A percentile compares a stretch with the other conserved stretches of the same genome.
phyloP scores from a whole-genome alignment of 2,113 vertebrate species.

The Tragelaphus scriptus region DNA sequence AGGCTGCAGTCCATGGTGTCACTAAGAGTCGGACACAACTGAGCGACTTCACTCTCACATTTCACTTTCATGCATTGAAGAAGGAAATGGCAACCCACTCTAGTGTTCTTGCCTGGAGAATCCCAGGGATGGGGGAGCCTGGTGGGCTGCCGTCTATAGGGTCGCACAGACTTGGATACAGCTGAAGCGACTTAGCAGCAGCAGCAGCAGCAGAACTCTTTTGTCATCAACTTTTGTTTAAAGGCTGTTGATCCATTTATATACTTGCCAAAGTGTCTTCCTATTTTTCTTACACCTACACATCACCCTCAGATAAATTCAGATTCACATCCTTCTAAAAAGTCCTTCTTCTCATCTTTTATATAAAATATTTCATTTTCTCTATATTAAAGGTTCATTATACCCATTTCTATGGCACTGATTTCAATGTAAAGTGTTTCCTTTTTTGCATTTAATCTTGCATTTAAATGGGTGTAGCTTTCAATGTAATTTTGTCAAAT shows the following conservation, averaged over 20 bases:
- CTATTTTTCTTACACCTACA: neutral
- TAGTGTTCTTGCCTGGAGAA: too few relatives aligned
- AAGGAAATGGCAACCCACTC: too few relatives aligned
- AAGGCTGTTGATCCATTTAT: neutral
- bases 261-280: neutral
- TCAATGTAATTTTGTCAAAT: neutral
- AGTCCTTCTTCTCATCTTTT: neutral
- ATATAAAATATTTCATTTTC: neutral
- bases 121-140: too few relatives aligned
- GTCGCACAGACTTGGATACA: too few relatives aligned
- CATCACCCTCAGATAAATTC: neutral
- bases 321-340: neutral
- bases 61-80: too few relatives aligned
- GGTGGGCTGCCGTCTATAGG: too few relatives aligned
- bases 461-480: neutral
- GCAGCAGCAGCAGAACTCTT: neutral
- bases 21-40: rapidly evolving
- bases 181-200: too few relatives aligned
- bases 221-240: neutral
- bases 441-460: conserved; percentile 1
- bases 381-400: neutral
- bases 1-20: too few relatives aligned
- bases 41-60: too few relatives aligned
- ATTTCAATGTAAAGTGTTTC: neutral
- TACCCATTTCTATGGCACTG: neutral